A percentile compares a stretch with the other conserved stretches of the same genome.
Conservation (phyloP, 2,888 invertebrate genomes). For the Linnaemya vulpina region DNA sequence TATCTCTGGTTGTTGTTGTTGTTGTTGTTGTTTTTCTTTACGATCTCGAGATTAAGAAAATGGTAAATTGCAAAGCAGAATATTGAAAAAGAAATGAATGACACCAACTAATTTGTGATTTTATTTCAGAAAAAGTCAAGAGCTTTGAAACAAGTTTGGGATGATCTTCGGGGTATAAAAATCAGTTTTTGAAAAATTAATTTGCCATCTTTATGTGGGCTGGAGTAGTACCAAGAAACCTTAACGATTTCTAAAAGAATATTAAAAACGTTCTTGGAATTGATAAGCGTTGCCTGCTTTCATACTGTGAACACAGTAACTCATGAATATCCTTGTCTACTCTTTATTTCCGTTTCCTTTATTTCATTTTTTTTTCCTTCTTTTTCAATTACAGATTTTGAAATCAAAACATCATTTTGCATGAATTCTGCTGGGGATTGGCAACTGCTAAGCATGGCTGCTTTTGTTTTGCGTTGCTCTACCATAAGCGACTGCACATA, state of each 20-base stretch:
- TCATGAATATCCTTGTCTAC: not conserved
- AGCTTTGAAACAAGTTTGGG: not conserved
- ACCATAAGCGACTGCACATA: conserved; percentile 1
- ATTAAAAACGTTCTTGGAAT: too few species aligned
- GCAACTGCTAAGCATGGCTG: conserved; percentile 2
- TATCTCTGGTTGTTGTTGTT: conserved; percentile 1
- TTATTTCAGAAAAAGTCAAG: not conserved
- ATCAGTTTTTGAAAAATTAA: too few species aligned
- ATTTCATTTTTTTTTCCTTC: not conserved
- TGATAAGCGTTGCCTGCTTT: too few species aligned
- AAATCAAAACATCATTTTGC: conserved; percentile 35
- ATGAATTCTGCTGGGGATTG: not conserved
- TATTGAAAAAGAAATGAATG: not conserved
- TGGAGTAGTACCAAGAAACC: too few species aligned
- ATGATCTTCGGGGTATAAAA: not conserved
- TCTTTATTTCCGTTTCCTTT: not conserved
- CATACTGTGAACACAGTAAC: not conserved
- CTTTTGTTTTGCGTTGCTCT: conserved; percentile 26
- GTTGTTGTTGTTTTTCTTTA: conserved; percentile 13
- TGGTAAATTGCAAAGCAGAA: conserved; percentile 10
- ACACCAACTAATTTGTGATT: not conserved
- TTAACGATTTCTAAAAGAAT: too few species aligned
- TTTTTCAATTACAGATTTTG: conserved; percentile 34
- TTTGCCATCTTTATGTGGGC: too few species aligned
- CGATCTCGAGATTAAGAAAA: conserved; percentile 1